Conservation (phyloP, 2,113 vertebrate species). For the Nothocercus nigrocapillus region DNA sequence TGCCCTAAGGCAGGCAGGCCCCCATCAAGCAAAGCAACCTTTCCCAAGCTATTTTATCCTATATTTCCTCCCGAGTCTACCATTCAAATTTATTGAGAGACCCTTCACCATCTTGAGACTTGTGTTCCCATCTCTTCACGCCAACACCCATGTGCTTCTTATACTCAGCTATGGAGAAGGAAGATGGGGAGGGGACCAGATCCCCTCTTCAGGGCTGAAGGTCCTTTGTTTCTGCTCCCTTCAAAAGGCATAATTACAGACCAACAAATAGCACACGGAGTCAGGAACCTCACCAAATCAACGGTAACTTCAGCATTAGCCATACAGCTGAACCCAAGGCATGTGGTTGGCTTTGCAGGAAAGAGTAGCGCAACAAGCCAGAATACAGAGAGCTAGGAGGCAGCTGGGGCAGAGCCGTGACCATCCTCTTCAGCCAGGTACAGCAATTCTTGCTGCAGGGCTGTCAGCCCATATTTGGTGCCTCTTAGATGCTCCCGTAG, state of each 20-base stretch:
- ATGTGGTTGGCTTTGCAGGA: constrained; percentile 36
- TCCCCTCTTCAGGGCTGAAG: not conserved
- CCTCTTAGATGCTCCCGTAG: not conserved
- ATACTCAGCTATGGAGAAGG: not conserved
- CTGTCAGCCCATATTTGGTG: not conserved
- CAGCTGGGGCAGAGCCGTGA: not conserved
- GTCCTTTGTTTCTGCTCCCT: constrained; percentile 8
- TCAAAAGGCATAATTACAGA: not conserved
- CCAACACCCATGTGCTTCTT: not conserved
- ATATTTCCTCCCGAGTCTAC: not conserved
- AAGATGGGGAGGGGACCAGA: not conserved
- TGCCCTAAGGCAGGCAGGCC: not conserved
- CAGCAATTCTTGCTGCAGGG: not conserved
- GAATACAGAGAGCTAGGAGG: constrained; percentile 35
- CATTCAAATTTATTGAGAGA: not conserved
- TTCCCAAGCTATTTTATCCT: not conserved
- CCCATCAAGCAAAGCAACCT: not conserved
- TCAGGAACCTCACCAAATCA: constrained; percentile 62
- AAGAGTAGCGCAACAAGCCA: not conserved
- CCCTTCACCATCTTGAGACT: not conserved
- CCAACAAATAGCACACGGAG: constrained; percentile 36
- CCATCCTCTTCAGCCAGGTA: not conserved
- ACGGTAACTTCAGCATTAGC: constrained; percentile 63
- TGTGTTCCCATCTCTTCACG: not conserved
- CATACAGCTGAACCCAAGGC: not conserved